Evolutionary conservation across 2,113 vertebrate genomes (phyloP), one percentile per base, ranked within the genome.

Genomic region (Clarias gariepinus): DNA sequence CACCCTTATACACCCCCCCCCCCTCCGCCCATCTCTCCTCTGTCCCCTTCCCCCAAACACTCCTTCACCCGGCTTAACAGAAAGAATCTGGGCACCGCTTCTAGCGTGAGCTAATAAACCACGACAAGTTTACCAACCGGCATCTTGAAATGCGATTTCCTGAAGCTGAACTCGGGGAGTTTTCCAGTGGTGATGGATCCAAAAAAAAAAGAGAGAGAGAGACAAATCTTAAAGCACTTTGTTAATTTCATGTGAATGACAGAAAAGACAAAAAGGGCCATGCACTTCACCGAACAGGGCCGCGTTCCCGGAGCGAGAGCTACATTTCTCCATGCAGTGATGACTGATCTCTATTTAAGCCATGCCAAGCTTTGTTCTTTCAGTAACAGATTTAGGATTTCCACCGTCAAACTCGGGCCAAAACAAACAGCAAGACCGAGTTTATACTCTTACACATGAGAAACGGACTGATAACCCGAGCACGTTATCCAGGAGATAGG

Each of bases 131-230:
- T 71, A 80, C 84, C 84, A 88, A 82, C 76, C 55, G 69, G 86
- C 30, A 41, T 41, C 66, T 55, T 87, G 78, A 79, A 86, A 86
- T 82, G 69, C 63, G 28, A 83, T 88, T 90, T 88, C 82, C 82
- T 88, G 76, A 47, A 53, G 15, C 63, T 84, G 41, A 90, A 82
- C 76, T 82, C 47, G 60, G 41, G 58, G 61, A 83, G 52, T 30
- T 80, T 64, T 87, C 13, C 47, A 84, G 19, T 68, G 30, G 16
- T 74, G 73, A 83, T 81, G 21, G 36, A 88, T 66, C 21, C 18
- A 25, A 8, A 55, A 55, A 16, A 15, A 9, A 3, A 19, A 13
- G 16, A 53, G 60, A 28, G 5, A 30, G 8, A 30, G 15, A 57
- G 21, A 2, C 47, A 36, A 57, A 58, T 8, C 63, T 60, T n/a